phyloP scores from a whole-genome alignment of 2,888 invertebrate species.

The Mythimna pallens region DNA sequence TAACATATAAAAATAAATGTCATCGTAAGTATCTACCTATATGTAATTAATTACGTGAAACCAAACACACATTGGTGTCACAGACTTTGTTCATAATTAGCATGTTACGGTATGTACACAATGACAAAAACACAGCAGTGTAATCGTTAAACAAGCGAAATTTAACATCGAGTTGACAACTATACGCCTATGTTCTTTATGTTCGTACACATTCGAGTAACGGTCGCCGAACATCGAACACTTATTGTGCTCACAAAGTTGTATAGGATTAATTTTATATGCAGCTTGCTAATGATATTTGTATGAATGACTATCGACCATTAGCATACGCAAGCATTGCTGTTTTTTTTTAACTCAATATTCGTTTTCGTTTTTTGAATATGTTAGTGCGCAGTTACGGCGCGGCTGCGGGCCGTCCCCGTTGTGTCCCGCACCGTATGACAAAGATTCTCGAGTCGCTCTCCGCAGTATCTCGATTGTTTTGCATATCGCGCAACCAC shows the following conservation, averaged over 20 bases:
- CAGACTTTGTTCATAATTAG: slow-evolving; percentile 79
- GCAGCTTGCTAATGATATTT: slow-evolving; percentile 49
- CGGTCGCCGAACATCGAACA: slow-evolving; percentile 55
- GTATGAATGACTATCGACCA: slow-evolving; percentile 33
- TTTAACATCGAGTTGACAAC: slow-evolving; percentile 71
- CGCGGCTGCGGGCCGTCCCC: slow-evolving; percentile 41
- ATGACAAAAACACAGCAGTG: slow-evolving; percentile 70
- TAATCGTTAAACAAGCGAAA: slow-evolving; percentile 73
- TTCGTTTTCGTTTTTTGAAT: slow-evolving; percentile 46
- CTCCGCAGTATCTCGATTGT: slow-evolving; percentile 84
- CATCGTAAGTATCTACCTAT: slow-evolving; percentile 39
- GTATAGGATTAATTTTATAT: slow-evolving; percentile 51
- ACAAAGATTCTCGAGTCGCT: slow-evolving; percentile 71
- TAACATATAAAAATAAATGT: slow-evolving; percentile 49
- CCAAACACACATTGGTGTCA: slow-evolving; percentile 66
- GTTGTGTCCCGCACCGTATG: slow-evolving; percentile 67
- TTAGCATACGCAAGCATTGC: slow-evolving; percentile 41
- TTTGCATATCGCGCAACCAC: slow-evolving; percentile 87
- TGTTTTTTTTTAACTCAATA: slow-evolving; percentile 21
- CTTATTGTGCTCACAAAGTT: slow-evolving; percentile 40
- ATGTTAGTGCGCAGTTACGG: slow-evolving; percentile 41
- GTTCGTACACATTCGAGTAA: slow-evolving; percentile 55
- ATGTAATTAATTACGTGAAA: slow-evolving; percentile 69
- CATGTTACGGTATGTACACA: slow-evolving; percentile 72
- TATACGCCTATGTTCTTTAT: slow-evolving; percentile 58